A percentile compares a stretch with the other conserved stretches of the same genome.
These are phyloP conservation scores for Bettongia penicillata DNA, from an alignment of 2,113 vertebrate species.

Conservation along the genomic window DNA sequence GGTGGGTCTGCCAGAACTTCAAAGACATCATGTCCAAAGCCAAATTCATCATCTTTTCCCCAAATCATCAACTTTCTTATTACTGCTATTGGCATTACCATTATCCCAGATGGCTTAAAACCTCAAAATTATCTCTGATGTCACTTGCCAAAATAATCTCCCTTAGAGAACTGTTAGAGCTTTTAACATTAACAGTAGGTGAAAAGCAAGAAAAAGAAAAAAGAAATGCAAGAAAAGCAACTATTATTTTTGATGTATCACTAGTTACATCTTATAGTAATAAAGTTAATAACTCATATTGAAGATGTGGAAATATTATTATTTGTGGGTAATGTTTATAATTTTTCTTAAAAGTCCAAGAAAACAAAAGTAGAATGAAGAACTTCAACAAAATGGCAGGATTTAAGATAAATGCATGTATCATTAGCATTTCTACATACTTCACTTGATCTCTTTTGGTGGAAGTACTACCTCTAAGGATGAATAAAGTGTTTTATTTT, in stretches of 20 bases:
- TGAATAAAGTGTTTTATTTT: background rate
- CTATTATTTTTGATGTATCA: background rate
- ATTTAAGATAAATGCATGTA: background rate
- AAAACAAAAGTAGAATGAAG: background rate
- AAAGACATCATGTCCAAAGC: background rate
- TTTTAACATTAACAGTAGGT: background rate
- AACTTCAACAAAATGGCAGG: background rate
- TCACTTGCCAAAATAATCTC: background rate
- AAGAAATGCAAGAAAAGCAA: background rate
- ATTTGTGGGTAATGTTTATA: background rate
- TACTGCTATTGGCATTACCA: background rate
- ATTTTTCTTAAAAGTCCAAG: background rate
- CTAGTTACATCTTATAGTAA: background rate
- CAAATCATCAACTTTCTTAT: background rate
- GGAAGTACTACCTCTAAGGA: background rate
- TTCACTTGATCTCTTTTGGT: background rate
- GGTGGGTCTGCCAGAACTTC: background rate
- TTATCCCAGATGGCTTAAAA: background rate
- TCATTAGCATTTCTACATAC: background rate
- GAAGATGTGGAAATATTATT: background rate
- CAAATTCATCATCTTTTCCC: background rate
- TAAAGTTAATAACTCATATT: background rate
- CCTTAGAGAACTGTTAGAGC: background rate
- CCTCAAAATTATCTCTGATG: background rate
- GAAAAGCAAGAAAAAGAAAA: background rate